Conservation (phyloP, 2,113 vertebrate genomes). For the Heterocephalus glaber region DNA sequence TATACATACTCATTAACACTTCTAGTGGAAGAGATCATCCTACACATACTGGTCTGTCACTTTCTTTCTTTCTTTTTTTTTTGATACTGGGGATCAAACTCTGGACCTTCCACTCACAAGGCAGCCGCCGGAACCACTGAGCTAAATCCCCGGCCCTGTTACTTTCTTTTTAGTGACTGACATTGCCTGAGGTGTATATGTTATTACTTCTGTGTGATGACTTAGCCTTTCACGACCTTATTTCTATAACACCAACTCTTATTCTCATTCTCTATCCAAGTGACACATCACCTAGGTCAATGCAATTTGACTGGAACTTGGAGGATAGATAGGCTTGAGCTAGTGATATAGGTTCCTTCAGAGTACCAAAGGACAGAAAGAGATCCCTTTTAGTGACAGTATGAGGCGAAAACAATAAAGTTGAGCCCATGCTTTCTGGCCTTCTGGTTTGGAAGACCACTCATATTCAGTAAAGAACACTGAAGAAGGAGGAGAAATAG, state of each 20-base stretch:
- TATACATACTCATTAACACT: not conserved
- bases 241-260: not conserved
- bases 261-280: not conserved
- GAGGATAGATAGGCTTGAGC: not conserved
- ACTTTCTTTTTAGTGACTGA: conserved; percentile 32
- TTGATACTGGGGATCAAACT: no score
- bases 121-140: no score
- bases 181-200: not conserved
- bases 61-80: no score
- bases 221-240: not conserved
- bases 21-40: not conserved
- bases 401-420: not conserved
- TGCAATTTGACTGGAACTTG: not conserved
- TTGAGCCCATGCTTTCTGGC: not conserved
- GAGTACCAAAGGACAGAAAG: not conserved
- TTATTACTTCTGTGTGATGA: not conserved
- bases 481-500: not conserved
- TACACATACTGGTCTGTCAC: not conserved
- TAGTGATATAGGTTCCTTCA: not conserved
- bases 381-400: not conserved
- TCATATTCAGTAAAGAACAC: not conserved
- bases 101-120: no score
- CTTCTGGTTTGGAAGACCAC: not conserved
- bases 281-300: not conserved
- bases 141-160: no score